phyloP scores from a whole-genome alignment of 2,888 invertebrate species.

The Baronia brevicornis region DNA sequence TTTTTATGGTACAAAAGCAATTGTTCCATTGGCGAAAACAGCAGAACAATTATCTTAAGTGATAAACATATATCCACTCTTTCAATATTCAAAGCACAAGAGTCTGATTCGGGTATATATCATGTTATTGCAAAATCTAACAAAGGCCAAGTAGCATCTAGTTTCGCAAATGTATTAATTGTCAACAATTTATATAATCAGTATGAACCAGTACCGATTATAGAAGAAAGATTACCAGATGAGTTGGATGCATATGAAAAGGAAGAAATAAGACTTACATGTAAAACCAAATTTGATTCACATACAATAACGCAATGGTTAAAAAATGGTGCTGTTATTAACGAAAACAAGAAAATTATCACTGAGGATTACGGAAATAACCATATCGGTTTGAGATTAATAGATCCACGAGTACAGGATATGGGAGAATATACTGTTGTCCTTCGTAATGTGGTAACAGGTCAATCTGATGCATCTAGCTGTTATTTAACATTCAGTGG shows the following conservation, averaged over 20 bases:
- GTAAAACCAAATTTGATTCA: slow-evolving; percentile 21
- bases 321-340: slow-evolving; percentile 19
- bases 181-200: slow-evolving; percentile 10
- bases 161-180: slow-evolving; percentile 26
- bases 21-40: slow-evolving; percentile 16
- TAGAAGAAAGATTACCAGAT: slow-evolving; percentile 26
- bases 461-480: slow-evolving; percentile 12
- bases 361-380: slow-evolving; percentile 23
- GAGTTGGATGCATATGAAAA: slow-evolving; percentile 23
- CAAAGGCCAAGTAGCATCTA: slow-evolving; percentile 24
- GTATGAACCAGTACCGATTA: slow-evolving; percentile 17
- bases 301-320: slow-evolving; percentile 23
- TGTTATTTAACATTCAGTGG: slow-evolving; percentile 24
- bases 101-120: slow-evolving; percentile 30
- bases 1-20: slow-evolving; percentile 30
- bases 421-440: slow-evolving; percentile 23
- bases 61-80: slow-evolving; percentile 18
- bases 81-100: slow-evolving; percentile 20
- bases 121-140: slow-evolving; percentile 24
- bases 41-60: slow-evolving; percentile 19
- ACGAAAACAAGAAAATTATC: slow-evolving; percentile 9
- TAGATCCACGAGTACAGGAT: slow-evolving; percentile 15
- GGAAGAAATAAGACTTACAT: slow-evolving; percentile 25
- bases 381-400: slow-evolving; percentile 24
- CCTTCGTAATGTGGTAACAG: slow-evolving; percentile 19